Evolutionary conservation across 1,140 invertebrate species (phyloP).

Genomic region (Reticulitermes speratus): DNA sequence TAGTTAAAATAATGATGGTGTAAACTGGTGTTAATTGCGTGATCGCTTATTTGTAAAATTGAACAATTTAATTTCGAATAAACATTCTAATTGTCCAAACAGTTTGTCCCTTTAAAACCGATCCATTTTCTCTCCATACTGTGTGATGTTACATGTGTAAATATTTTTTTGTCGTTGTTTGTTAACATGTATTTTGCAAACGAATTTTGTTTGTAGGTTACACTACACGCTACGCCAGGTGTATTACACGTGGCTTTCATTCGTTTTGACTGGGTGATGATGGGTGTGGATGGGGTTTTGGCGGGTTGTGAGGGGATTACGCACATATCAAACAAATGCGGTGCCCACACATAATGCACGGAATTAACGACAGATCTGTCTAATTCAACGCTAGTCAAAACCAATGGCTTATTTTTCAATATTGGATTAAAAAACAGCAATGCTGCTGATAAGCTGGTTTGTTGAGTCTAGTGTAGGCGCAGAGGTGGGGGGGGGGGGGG

Average conservation of each 20-base stretch:
- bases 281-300: not conserved
- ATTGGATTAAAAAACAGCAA: slow-evolving; percentile 20
- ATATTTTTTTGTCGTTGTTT: not conserved
- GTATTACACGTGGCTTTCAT: not conserved
- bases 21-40: not conserved
- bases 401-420: slow-evolving; percentile 27
- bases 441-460: slow-evolving; percentile 18
- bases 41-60: not conserved
- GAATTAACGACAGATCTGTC: slow-evolving; percentile 17
- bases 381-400: slow-evolving; percentile 11
- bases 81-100: not conserved
- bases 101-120: not conserved
- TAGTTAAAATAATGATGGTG: not conserved
- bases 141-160: not conserved
- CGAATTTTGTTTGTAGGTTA: not conserved
- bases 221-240: not conserved
- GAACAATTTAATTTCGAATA: not conserved
- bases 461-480: not conserved
- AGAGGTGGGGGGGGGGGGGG: not conserved
- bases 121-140: not conserved
- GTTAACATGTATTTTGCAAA: slow-evolving; percentile 1
- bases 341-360: slow-evolving; percentile 23
- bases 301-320: not conserved
- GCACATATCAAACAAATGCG: slow-evolving; percentile 24
- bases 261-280: not conserved